Base-by-base conservation (phyloP, 1,140 invertebrate genomes). In the Psilanteris sp. region DNA sequence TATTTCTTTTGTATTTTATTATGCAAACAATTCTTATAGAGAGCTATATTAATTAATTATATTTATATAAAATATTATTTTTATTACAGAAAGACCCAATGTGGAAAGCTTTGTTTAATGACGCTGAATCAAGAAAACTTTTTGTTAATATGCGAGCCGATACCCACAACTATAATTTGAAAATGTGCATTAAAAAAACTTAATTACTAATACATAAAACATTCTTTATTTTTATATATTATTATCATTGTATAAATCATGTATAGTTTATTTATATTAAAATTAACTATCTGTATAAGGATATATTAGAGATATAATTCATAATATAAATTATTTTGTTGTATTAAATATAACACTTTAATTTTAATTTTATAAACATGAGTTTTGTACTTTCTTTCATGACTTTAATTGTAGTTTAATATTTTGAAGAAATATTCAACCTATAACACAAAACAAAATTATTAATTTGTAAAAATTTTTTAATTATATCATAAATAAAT, bases 341-440 rank as follows among this genome's bases (percentile, higher is more conserved):
- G 18, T 20, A 20, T 3, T 3, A 20, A 20, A 20, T 20, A 20
- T 20, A 20, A 2, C 4, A 11, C 11, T 11, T 31, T 31, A n/a
- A 27, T 31, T 41, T 11, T 24, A 9, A 26, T 11, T 22, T 22
- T 22, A 13, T 22, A n/a, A n/a, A n/a, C n/a, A 1, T 22, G 10
- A 41, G 5, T 10, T 18, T 88, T 37, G 2, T 20, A 5, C 5
- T 20, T 20, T 20, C 2, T 20, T 20, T 20, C 18, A 20, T 41
- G 2, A 22, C 1, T 26, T 6, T 1, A 15, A 9, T 13, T 16
- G 24, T 26, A 52, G 13, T 37, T 54, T 29, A 93, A 82, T 78
- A 94, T 93, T 85, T 93, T 94, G 78, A 94, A 95, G 80, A 94
- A 93, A 84, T 94, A 95, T 87, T 94, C 93, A 34, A 94, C 86